These are phyloP conservation scores for Acanthornis magna DNA, from an alignment of 2,797 vertebrate species.

Conservation along the genomic window DNA sequence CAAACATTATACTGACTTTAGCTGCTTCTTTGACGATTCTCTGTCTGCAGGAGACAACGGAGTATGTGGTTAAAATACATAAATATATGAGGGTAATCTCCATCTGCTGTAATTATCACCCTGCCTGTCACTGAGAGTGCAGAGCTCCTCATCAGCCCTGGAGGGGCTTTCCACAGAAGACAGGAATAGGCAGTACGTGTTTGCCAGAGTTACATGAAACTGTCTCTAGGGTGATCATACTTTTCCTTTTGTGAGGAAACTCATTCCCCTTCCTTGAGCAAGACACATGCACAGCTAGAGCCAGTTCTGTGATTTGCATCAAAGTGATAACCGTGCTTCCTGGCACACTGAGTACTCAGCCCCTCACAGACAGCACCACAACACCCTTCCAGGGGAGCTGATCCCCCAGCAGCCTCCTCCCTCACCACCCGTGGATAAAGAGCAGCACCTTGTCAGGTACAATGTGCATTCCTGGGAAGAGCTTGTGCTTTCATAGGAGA, in stretches of 20 bases:
- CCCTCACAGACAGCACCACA: background rate
- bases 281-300: background rate
- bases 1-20: slow-evolving; percentile 24
- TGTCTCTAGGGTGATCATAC: background rate
- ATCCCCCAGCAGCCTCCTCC: background rate
- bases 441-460: background rate
- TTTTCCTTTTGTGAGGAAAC: background rate
- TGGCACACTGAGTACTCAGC: background rate
- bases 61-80: background rate
- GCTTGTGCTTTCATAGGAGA: background rate
- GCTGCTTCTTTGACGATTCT: slow-evolving; percentile 33
- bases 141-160: background rate
- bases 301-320: background rate
- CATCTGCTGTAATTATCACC: background rate
- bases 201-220: background rate
- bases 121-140: background rate
- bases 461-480: background rate
- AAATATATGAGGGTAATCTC: background rate
- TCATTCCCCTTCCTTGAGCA: background rate
- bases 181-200: background rate
- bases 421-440: background rate
- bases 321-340: background rate
- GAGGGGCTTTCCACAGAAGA: background rate
- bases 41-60: slow-evolving; percentile 31
- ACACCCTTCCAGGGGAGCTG: background rate